A percentile compares a stretch with the other conserved stretches of the same genome.
phyloP scores from a whole-genome alignment of 92 coral and sea anemone species.

The Heteractis magnifica region DNA sequence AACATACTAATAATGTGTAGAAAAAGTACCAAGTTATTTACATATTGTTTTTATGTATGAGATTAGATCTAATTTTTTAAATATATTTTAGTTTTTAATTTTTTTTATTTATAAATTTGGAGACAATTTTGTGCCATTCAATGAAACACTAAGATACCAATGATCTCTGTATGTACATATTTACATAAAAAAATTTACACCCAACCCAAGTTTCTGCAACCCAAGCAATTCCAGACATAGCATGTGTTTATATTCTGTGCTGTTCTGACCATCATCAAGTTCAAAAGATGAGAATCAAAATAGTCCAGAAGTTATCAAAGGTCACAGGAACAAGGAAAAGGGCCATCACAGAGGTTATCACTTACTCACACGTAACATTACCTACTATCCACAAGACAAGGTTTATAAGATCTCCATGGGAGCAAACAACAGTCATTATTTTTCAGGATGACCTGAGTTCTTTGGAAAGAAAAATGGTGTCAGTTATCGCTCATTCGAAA shows the following conservation, averaged over 20 bases:
- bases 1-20: neutral
- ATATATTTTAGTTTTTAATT: neutral
- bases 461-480: conserved; percentile 81
- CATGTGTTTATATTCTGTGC: neutral
- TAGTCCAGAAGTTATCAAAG: neutral
- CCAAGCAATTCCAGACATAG: neutral
- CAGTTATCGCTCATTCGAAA: conserved; percentile 41
- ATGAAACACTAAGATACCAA: neutral
- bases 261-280: no score
- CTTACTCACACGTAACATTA: conserved; percentile 29
- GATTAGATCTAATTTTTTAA: neutral
- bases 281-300: no score
- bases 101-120: neutral
- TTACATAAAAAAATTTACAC: neutral
- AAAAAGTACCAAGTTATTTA: neutral
- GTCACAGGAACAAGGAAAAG: neutral
- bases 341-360: neutral
- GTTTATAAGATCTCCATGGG: conserved; percentile 23
- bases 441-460: conserved; percentile 57
- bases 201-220: neutral
- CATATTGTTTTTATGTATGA: neutral
- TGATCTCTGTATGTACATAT: neutral
- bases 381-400: conserved; percentile 29
- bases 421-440: conserved; percentile 35
- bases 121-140: neutral